Evolutionary conservation across 1,140 invertebrate species (phyloP).

Genomic region (Brachystomella parvula): DNA sequence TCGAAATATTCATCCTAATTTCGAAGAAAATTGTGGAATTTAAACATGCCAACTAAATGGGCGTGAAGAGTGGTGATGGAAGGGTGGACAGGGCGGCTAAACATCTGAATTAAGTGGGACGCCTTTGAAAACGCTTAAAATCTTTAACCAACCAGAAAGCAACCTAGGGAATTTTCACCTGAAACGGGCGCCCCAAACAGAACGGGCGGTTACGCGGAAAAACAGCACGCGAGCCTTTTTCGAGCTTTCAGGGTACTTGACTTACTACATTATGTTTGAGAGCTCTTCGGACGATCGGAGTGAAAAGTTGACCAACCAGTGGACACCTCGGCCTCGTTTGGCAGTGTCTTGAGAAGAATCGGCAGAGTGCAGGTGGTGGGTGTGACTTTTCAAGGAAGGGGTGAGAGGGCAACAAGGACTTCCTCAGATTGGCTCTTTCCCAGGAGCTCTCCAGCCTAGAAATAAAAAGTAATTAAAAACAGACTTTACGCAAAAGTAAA

Average conservation of each 20-base stretch:
- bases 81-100: too few relatives aligned
- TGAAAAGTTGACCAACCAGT: constrained; percentile 55
- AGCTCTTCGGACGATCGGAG: constrained; percentile 67
- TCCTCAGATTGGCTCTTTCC: constrained; percentile 45
- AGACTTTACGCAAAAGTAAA: not conserved
- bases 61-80: too few relatives aligned
- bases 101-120: too few relatives aligned
- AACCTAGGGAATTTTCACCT: too few relatives aligned
- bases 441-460: constrained; percentile 43
- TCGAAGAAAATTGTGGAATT: too few relatives aligned
- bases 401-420: constrained; percentile 51
- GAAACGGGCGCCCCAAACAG: too few relatives aligned
- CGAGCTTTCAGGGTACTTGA: not conserved
- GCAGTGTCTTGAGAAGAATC: constrained; percentile 52
- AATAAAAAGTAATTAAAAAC: not conserved
- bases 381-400: constrained; percentile 54
- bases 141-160: too few relatives aligned
- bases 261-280: constrained; percentile 71
- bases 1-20: too few relatives aligned
- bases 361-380: constrained; percentile 55
- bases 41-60: too few relatives aligned
- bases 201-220: too few relatives aligned
- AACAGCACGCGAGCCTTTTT: too few relatives aligned
- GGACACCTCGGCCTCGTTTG: constrained; percentile 52
- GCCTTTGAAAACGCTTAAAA: too few relatives aligned